phyloP scores from a whole-genome alignment of 2,797 vertebrate genomes.

The Buphagus erythrorhynchus region DNA sequence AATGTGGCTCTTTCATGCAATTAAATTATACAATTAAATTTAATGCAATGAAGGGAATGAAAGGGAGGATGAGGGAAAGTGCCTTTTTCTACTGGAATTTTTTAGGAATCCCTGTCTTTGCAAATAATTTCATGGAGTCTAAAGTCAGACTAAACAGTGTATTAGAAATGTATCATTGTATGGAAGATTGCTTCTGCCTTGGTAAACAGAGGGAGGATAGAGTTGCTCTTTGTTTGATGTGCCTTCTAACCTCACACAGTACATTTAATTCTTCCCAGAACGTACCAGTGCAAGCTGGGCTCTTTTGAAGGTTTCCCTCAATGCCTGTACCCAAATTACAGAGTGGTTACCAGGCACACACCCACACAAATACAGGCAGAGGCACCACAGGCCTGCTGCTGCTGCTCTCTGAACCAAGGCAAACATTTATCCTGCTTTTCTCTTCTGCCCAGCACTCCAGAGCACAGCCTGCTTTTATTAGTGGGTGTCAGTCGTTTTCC shows the following conservation, averaged over 20 bases:
- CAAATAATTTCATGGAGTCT: constrained; percentile 60
- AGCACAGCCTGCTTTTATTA: constrained; percentile 64
- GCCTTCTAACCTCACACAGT: background rate
- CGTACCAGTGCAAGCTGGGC: background rate
- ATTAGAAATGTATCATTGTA: constrained; percentile 42
- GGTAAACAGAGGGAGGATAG: constrained; percentile 42
- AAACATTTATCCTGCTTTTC: constrained; percentile 6
- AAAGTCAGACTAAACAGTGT: constrained; percentile 77
- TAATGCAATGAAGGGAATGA: background rate
- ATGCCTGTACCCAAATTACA: background rate
- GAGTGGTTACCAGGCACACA: background rate
- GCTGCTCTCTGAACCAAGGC: background rate
- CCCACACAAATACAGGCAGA: background rate
- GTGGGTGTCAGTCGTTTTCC: background rate
- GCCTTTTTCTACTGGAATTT: background rate
- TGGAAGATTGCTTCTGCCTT: constrained; percentile 31
- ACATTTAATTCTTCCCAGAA: constrained; percentile 60
- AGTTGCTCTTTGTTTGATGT: constrained; percentile 14
- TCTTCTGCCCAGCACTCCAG: background rate
- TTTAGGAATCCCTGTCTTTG: constrained; percentile 33
- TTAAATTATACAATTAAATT: background rate
- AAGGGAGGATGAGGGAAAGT: background rate
- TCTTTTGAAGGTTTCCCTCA: constrained; percentile 1
- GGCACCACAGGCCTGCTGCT: constrained; percentile 6
- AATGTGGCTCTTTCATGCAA: background rate